Conservation (phyloP, 2,113 vertebrate genomes). For the Brienomyrus brachyistius region DNA sequence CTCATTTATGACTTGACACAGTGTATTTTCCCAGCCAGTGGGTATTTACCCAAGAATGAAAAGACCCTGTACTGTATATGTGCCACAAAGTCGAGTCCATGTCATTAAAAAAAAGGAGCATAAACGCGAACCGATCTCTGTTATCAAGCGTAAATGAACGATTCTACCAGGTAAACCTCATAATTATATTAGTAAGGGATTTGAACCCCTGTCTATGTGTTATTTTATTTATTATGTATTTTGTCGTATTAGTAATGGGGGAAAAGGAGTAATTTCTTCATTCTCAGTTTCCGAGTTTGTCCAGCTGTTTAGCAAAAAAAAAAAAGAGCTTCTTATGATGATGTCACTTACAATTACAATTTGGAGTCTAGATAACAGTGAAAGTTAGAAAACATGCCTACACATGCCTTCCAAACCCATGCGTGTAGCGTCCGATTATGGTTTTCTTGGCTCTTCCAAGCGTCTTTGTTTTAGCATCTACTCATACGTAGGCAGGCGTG, state of each 20-base stretch:
- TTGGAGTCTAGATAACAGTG: not conserved
- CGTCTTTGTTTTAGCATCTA: not conserved
- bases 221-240: not conserved
- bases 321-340: not conserved
- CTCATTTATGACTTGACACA: not conserved
- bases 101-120: not conserved
- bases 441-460: not conserved
- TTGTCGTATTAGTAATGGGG: not conserved
- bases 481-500: not conserved
- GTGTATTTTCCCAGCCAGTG: not conserved
- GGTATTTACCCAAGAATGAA: not conserved
- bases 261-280: not conserved
- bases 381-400: not conserved
- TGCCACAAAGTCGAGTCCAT: not conserved
- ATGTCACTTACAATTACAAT: not conserved
- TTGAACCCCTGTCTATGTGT: not conserved
- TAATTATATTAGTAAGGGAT: not conserved
- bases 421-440: not conserved
- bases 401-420: not conserved
- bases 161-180: not conserved
- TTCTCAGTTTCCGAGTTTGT: not conserved
- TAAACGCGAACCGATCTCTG: not conserved
- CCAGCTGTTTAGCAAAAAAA: not conserved
- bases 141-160: not conserved
- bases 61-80: not conserved